phyloP scores from a whole-genome alignment of 2,113 vertebrate species.

The Thunnus thynnus region DNA sequence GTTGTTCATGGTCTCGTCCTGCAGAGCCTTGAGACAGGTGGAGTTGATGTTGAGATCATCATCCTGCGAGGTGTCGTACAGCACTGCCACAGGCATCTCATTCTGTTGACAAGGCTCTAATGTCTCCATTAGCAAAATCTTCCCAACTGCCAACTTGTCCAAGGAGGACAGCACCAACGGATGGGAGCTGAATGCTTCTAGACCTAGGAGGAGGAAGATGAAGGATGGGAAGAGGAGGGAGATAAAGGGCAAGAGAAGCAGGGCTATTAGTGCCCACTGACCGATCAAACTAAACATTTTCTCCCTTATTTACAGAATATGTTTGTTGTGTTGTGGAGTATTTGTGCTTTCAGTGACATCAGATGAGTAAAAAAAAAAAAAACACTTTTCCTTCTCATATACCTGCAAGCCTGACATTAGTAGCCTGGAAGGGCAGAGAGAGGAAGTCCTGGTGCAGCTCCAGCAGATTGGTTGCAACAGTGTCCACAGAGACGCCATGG shows the following conservation, averaged over 20 bases:
- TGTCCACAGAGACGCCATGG: conserved; percentile 90
- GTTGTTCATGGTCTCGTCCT: conserved; percentile 89
- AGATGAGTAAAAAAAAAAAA: background rate
- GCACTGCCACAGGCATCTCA: conserved; percentile 86
- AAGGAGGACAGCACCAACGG: conserved; percentile 86
- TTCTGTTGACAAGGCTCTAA: conserved; percentile 81
- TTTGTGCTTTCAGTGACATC: background rate
- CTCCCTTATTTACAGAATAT: background rate
- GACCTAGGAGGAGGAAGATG: conserved; percentile 76
- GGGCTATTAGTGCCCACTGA: background rate
- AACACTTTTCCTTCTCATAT: conserved; percentile 24
- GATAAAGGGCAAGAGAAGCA: background rate
- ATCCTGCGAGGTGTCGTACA: conserved; percentile 95
- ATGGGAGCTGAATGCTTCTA: conserved; percentile 89
- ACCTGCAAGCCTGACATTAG: conserved; percentile 94
- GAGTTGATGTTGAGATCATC: conserved; percentile 94
- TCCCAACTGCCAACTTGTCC: conserved; percentile 87
- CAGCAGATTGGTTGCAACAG: conserved; percentile 84
- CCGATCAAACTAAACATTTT: background rate
- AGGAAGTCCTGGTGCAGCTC: conserved; percentile 88
- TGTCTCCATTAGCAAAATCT: conserved; percentile 93
- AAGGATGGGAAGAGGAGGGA: background rate
- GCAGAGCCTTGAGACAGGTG: conserved; percentile 88
- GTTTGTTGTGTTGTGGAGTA: background rate
- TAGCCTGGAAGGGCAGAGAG: conserved; percentile 91